Conservation (phyloP, 1,140 invertebrate species). For the Sarcophaga peregrina region DNA sequence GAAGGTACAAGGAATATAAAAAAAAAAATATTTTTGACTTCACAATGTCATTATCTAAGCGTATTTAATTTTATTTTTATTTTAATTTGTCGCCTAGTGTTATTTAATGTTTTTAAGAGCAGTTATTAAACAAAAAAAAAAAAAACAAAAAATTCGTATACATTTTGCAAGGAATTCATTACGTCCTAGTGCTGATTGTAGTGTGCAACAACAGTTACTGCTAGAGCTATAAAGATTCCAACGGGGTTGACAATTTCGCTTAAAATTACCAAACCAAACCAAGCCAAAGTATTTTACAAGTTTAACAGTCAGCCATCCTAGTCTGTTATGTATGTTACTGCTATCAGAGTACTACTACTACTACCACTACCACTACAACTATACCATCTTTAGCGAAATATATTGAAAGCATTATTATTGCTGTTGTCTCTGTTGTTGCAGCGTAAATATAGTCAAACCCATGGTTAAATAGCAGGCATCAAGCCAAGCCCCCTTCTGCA, state of each 20-base stretch:
- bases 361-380: neutral
- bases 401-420: neutral
- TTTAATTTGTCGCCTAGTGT: no score
- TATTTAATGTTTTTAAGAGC: no score
- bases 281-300: neutral
- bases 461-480: conserved; percentile 26
- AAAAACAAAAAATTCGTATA: neutral
- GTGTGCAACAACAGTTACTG: neutral
- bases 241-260: neutral
- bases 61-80: no score
- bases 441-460: neutral
- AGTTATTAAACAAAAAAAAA: neutral
- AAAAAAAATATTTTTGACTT: no score
- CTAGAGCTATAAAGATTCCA: neutral
- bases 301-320: neutral
- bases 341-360: neutral
- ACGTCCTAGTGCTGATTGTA: neutral
- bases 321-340: no score
- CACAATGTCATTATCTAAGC: no score
- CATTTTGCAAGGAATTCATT: neutral
- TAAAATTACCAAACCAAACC: neutral
- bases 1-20: no score
- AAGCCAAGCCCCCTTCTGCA: conserved; percentile 36
- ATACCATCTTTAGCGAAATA: neutral
- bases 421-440: neutral